phyloP scores from a whole-genome alignment of 2,797 vertebrate species.

The Premnoplex brunnescens region DNA sequence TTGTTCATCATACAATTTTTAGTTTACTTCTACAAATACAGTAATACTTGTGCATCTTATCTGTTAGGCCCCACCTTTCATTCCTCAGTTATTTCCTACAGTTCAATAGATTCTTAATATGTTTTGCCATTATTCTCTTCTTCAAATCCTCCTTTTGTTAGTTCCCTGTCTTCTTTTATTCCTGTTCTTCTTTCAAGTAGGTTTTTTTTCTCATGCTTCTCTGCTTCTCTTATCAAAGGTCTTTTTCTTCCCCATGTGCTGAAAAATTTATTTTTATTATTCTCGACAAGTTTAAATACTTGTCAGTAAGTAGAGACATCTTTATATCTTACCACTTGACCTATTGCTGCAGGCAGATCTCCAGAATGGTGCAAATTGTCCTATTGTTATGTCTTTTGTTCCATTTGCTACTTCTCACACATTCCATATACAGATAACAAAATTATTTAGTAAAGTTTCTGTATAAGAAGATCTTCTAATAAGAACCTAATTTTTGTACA shows the following conservation, averaged over 20 bases:
- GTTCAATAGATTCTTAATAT: background rate
- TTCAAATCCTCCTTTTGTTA: background rate
- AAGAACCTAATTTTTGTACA: background rate
- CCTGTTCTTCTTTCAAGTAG: background rate
- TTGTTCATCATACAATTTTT: background rate
- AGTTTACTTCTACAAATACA: background rate
- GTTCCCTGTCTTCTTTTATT: background rate
- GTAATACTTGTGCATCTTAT: background rate
- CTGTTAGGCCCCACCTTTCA: background rate
- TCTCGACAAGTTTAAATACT: slow-evolving; percentile 22
- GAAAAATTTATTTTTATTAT: background rate
- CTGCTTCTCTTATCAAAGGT: background rate
- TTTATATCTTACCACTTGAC: background rate
- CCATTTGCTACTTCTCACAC: background rate
- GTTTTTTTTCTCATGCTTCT: background rate
- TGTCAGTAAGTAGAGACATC: background rate
- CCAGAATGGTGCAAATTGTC: background rate
- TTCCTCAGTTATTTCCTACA: background rate
- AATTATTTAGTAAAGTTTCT: background rate
- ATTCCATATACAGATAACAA: background rate
- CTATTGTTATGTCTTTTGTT: background rate
- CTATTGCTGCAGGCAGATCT: background rate
- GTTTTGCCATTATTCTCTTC: background rate
- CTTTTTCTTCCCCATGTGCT: background rate
- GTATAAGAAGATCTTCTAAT: background rate